Evolutionary conservation across 2,888 invertebrate species (phyloP).

Genomic region (Yponomeuta cagnagella): DNA sequence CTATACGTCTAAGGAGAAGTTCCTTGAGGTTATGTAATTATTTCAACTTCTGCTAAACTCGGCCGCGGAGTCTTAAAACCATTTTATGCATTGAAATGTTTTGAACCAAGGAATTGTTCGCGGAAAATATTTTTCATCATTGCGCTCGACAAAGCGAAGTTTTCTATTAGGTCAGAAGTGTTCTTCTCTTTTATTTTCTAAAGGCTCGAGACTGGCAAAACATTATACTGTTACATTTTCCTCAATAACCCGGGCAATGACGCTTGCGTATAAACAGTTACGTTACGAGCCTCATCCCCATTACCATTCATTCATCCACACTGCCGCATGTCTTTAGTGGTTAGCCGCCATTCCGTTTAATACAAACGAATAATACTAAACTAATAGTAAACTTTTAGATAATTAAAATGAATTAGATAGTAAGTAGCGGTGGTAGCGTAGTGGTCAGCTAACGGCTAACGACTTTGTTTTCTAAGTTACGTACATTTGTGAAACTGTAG

Average conservation of each 20-base stretch:
- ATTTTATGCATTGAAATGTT: background rate
- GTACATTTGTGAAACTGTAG: too few species aligned
- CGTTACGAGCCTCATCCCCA: background rate
- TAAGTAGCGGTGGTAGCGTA: too few species aligned
- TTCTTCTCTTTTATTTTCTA: background rate
- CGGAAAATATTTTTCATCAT: background rate
- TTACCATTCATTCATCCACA: background rate
- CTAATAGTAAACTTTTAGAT: too few species aligned
- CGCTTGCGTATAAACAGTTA: background rate
- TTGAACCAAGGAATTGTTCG: background rate
- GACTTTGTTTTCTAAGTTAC: too few species aligned
- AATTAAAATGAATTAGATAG: too few species aligned
- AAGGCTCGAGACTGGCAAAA: background rate
- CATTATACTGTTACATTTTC: slow-evolving; percentile 4
- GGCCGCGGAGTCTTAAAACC: background rate
- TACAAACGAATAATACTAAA: too few species aligned
- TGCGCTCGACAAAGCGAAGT: background rate
- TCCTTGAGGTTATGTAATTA: slow-evolving; percentile 10
- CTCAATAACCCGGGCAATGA: slow-evolving; percentile 1
- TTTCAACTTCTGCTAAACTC: slow-evolving; percentile 8
- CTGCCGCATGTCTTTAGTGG: too few species aligned
- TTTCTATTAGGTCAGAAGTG: background rate
- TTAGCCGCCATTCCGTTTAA: too few species aligned
- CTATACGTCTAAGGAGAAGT: slow-evolving; percentile 22
- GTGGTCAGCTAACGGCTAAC: too few species aligned